Conservation (phyloP, 23 tunicate species). For the Corella eumyota region DNA sequence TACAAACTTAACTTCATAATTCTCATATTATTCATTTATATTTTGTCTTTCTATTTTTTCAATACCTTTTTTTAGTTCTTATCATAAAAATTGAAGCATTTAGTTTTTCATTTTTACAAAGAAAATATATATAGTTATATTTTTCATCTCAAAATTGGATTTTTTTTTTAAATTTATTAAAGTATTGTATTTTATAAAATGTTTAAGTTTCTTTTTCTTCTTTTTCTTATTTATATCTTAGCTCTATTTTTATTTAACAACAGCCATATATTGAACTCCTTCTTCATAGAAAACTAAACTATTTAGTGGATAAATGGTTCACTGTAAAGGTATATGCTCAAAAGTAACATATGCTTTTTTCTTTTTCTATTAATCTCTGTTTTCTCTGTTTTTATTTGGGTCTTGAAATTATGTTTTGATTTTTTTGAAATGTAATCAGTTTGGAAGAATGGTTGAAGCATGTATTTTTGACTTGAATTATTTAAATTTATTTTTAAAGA, state of each 20-base stretch:
- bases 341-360: background rate
- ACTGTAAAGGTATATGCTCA: conserved; percentile 20
- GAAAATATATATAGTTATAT: no score
- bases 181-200: background rate
- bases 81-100: no score
- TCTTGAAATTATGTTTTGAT: background rate
- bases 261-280: conserved; percentile 32
- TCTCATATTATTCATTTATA: no score
- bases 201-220: background rate
- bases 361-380: background rate
- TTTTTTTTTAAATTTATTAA: background rate
- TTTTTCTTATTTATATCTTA: no score
- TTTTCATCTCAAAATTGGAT: no score
- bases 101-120: no score
- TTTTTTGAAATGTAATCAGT: background rate
- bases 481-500: no score
- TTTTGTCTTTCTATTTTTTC: no score
- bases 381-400: background rate
- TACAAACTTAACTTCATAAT: no score
- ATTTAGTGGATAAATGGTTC: conserved; percentile 4
- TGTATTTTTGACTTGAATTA: background rate
- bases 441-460: background rate
- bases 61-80: no score
- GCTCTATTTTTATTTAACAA: conserved; percentile 7
- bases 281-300: conserved; percentile 30